These are phyloP conservation scores for Andrena minutula DNA, from an alignment of 2,888 invertebrate genomes.

Conservation along the genomic window DNA sequence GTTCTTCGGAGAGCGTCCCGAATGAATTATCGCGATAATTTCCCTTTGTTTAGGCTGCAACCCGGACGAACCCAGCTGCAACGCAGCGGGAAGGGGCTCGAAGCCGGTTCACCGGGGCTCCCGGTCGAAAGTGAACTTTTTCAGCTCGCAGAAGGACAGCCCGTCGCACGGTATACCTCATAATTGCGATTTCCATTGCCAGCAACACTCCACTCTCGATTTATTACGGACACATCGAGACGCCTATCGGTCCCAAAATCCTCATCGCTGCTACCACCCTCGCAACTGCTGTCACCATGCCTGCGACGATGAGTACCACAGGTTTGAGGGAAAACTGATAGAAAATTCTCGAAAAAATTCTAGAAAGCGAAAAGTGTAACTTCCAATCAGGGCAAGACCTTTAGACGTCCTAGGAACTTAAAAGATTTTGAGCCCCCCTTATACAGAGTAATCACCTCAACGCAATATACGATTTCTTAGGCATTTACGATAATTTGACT, in stretches of 20 bases:
- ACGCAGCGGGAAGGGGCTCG: background rate
- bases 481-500: too few relatives aligned
- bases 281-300: constrained; percentile 44
- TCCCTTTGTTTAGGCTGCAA: constrained; percentile 29
- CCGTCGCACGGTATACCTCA: constrained; percentile 12
- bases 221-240: constrained; percentile 40
- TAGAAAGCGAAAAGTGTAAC: background rate
- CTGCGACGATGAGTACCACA: constrained; percentile 32
- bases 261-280: constrained; percentile 19
- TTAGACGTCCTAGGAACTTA: too few relatives aligned
- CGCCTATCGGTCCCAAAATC: constrained; percentile 17
- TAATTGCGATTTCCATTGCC: constrained; percentile 31
- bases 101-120: constrained; percentile 14
- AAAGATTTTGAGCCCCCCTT: too few relatives aligned
- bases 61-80: constrained; percentile 7
- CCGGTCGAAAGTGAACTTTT: constrained; percentile 33
- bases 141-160: constrained; percentile 15
- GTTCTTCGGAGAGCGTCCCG: background rate
- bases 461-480: too few relatives aligned
- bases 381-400: too few relatives aligned
- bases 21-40: constrained; percentile 32
- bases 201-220: constrained; percentile 48
- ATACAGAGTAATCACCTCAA: too few relatives aligned
- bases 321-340: constrained; percentile 18
- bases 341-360: background rate